Base-by-base conservation (phyloP, 1,140 invertebrate genomes). In the Drosophila parabipectinata region DNA sequence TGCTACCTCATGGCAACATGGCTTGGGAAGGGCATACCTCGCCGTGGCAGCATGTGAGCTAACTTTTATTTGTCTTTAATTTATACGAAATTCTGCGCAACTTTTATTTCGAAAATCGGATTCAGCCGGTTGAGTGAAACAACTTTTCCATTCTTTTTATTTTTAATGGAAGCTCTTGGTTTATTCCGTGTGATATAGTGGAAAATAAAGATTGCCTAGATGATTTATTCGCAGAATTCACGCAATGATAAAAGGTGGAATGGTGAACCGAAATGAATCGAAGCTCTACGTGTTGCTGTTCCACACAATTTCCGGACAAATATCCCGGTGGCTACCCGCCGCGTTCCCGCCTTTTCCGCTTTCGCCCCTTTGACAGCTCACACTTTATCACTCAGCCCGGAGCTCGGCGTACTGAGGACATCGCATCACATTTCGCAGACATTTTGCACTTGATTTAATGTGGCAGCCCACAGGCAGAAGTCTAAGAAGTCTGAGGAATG, bases 371-470 rank as follows among this genome's bases (percentile, higher is more conserved):
- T 66, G 71, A 75, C 72, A 75, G 55, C 72, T 51, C 44, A 53
- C 73, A 81, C 73, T 76, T 87, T 79, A 87, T 85, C 77, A 87
- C 54, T 78, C 74, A 68, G 41, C 41, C 47, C 28, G 32, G 18
- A 37, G 34, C 34, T 37, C 2, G 4, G 34, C n/a, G 34, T 12
- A 3, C 18, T 47, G 48, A 44, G 41, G 64, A 51, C 52, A 61
- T 85, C 63, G 78, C 77, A 85, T 87, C 80, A 78, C 69, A 56
- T 62, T 85, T 84, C 48, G 72, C 77, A 77, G 72, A 84, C 77
- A 52, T 85, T 77, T 84, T 82, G 79, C 74, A 82, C 79, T 85
- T 85, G 82, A 85, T 85, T 85, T 85, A 85, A 80, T 84, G 61
- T 73, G 63, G 48, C 39, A 28, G 26, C 26, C 26, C 26, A 28